These are phyloP conservation scores for Trogon melanurus DNA, from an alignment of 2,113 vertebrate genomes.

Conservation along the genomic window DNA sequence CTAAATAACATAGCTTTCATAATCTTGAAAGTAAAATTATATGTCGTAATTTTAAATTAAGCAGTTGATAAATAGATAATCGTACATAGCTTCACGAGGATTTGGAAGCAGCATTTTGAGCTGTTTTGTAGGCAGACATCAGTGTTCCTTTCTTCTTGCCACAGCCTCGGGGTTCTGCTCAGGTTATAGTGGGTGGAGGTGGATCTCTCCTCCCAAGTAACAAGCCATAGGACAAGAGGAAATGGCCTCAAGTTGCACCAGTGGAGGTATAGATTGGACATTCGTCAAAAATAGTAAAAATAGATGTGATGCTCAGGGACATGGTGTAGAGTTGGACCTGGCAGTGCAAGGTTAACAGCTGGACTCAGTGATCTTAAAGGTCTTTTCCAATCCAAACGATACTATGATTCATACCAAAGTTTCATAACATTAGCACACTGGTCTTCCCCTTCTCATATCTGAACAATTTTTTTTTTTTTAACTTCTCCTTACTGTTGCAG, in stretches of 20 bases:
- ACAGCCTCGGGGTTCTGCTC: background rate
- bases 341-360: background rate
- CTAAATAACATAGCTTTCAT: background rate
- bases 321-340: background rate
- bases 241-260: background rate
- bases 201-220: too few relatives aligned
- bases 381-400: background rate
- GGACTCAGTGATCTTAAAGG: background rate
- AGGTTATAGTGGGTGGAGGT: too few relatives aligned
- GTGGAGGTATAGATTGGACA: background rate
- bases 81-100: background rate
- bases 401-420: background rate
- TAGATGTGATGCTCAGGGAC: background rate
- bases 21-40: background rate
- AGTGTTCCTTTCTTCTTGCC: background rate
- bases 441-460: background rate
- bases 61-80: background rate
- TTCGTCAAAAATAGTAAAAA: background rate
- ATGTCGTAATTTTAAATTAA: background rate
- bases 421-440: background rate
- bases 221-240: too few relatives aligned
- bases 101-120: background rate
- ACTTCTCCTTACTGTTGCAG: background rate
- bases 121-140: background rate
- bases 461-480: background rate